phyloP scores from a whole-genome alignment of 2,888 invertebrate genomes.

The Hemithea aestivaria region DNA sequence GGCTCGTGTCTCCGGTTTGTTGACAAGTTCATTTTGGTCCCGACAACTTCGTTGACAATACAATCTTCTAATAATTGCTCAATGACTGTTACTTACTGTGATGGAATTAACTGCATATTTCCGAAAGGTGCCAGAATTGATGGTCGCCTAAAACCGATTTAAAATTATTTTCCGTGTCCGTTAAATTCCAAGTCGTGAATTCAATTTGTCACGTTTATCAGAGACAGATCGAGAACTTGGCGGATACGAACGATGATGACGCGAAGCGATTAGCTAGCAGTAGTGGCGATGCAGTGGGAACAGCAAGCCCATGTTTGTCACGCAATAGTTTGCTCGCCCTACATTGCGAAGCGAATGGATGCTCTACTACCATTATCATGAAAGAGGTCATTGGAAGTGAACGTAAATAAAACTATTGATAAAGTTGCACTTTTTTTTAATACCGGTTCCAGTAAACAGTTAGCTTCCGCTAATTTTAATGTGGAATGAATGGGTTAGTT shows the following conservation, averaged over 20 bases:
- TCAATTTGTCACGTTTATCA: slow-evolving; percentile 24
- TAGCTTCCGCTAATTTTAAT: slow-evolving; percentile 49
- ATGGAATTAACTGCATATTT: no score
- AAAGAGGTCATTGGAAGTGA: slow-evolving; percentile 37
- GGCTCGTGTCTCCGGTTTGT: slow-evolving; percentile 43
- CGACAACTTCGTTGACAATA: slow-evolving; percentile 46
- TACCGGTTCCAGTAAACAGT: slow-evolving; percentile 33
- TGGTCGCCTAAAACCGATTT: no score
- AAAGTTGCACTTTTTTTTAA: slow-evolving; percentile 27
- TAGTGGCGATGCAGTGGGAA: slow-evolving; percentile 31
- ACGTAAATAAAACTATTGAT: slow-evolving; percentile 24
- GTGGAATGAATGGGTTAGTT: slow-evolving; percentile 44
- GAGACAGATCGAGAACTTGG: slow-evolving; percentile 20
- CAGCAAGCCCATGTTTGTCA: slow-evolving; percentile 44
- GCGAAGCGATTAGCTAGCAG: slow-evolving; percentile 30
- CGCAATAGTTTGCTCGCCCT: slow-evolving; percentile 43
- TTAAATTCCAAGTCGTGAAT: slow-evolving; percentile 11
- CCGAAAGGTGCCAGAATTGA: no score
- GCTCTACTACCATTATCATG: slow-evolving; percentile 42
- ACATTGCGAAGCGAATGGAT: slow-evolving; percentile 35
- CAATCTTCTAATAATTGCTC: slow-evolving; percentile 47
- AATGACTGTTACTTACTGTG: slow-evolving; percentile 42
- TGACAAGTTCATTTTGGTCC: slow-evolving; percentile 38
- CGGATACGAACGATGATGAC: slow-evolving; percentile 29
- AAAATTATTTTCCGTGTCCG: slow-evolving; percentile 16